These are phyloP conservation scores for Glyptemys insculpta DNA, from an alignment of 2,797 vertebrate species.

Conservation along the genomic window DNA sequence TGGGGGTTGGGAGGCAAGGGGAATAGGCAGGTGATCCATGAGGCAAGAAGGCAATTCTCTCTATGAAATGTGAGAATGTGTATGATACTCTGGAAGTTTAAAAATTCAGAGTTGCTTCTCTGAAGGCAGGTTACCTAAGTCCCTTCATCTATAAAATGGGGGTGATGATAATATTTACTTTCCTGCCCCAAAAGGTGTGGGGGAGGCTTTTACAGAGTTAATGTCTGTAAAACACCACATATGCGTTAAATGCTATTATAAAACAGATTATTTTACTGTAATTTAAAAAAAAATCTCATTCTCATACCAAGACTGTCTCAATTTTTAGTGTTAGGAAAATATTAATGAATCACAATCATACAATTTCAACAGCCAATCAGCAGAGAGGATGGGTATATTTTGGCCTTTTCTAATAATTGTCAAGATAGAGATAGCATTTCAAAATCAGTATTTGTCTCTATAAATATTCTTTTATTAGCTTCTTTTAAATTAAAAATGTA, in stretches of 20 bases:
- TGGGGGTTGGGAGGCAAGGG: background rate
- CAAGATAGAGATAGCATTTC: background rate
- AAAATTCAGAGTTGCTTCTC: background rate
- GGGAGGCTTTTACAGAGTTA: background rate
- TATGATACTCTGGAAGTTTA: background rate
- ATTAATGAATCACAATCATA: background rate
- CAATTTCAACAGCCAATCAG: background rate
- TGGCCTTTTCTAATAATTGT: background rate
- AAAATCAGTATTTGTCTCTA: slow-evolving; percentile 1
- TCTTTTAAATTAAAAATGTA: slow-evolving; percentile 25
- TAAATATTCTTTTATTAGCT: slow-evolving; percentile 41
- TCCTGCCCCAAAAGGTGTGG: slow-evolving; percentile 55
- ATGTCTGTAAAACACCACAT: background rate
- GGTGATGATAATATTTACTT: slow-evolving; percentile 56
- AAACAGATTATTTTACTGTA: background rate
- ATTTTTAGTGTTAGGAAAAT: background rate
- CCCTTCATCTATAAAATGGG: background rate
- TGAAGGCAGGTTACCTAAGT: slow-evolving; percentile 10
- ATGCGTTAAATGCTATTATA: background rate
- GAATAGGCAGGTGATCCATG: accelerated
- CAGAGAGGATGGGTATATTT: background rate
- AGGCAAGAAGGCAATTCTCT: background rate
- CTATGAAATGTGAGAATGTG: slow-evolving; percentile 32
- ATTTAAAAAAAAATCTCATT: background rate
- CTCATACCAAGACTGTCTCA: background rate